A percentile compares a stretch with the other conserved stretches of the same genome.
These are phyloP conservation scores for Arizona elegans DNA, from an alignment of 2,113 vertebrate species.

Conservation along the genomic window DNA sequence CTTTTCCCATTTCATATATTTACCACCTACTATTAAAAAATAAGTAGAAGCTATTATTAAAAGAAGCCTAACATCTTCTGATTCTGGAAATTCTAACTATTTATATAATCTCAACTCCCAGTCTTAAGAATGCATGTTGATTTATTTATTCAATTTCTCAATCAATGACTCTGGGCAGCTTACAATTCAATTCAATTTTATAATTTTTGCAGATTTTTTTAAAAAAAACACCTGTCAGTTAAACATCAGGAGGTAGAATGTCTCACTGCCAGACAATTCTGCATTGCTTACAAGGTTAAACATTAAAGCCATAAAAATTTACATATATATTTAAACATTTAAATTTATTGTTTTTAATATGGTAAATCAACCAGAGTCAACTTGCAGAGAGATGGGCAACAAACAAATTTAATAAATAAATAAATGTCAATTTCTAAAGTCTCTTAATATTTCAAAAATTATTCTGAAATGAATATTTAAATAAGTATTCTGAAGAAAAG, in stretches of 20 bases:
- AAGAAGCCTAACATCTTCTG: not conserved
- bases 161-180: too few species aligned
- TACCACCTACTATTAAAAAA: not conserved
- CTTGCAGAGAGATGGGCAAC: not conserved
- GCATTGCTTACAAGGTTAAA: not conserved
- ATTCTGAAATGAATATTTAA: not conserved
- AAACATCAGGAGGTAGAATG: not conserved
- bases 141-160: too few species aligned
- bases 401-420: not conserved
- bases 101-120: not conserved
- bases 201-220: not conserved
- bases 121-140: constrained; percentile 10
- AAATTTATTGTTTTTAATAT: not conserved
- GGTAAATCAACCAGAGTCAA: not conserved
- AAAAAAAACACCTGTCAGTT: not conserved
- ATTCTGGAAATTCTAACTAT: not conserved
- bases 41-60: not conserved
- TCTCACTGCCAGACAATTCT: not conserved
- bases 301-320: not conserved
- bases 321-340: not conserved
- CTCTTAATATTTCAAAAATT: not conserved
- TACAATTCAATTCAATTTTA: not conserved
- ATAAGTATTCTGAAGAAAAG: not conserved
- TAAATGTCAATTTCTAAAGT: not conserved
- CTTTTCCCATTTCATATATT: not conserved